Base-by-base conservation (phyloP, 2,113 vertebrate genomes). In the Pomatorhinus ruficollis region DNA sequence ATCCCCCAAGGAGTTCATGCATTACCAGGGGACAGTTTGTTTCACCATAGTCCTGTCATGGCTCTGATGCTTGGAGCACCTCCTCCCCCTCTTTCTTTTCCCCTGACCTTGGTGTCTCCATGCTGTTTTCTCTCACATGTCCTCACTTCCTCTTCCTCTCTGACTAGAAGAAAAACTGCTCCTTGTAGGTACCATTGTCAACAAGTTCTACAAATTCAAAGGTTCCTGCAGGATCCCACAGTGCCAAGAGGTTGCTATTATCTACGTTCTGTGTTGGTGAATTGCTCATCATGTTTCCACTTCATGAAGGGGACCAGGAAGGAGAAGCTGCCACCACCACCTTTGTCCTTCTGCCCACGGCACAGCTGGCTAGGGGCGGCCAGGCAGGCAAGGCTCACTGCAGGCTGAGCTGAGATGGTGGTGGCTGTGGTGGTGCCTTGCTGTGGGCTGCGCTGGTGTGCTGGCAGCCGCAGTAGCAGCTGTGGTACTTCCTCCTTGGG, bases 381-480 rank as follows among this genome's bases (percentile, higher is more conserved):
- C 18, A 59, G 42, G 31, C 24, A 12, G 24, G 25, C 14, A 17
- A 57, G 40, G 39, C 37, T 72, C 4, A 4, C 39, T 42, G 28
- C 20, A 12, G 69, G 15, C 15, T 31, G 15, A 31, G 37, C 47
- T 6, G 9, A 27, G 52, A n/a, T 44, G 31, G 12, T 17, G 10
- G 22, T 25, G 30, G 28, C 37, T 15, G 2, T 0, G 1, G 25
- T 30, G 47, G 18, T 2, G 6, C 66, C 16, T 17, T 70, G 27
- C 47, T 39, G 35, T 3, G 2, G 66, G 35, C 20, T 11, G 4
- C 2, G 4, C 27, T 70, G 28, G 8, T 15, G 13, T 40, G 21
- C 15, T 5, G 10, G 28, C 4, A 1, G 50, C 50, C 1, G 0
- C 50, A 25, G 37, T 10, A 25, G 30, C 15, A 19, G 12, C 37